These are phyloP conservation scores for Acomys russatus DNA, from an alignment of 2,797 vertebrate species.

Conservation along the genomic window DNA sequence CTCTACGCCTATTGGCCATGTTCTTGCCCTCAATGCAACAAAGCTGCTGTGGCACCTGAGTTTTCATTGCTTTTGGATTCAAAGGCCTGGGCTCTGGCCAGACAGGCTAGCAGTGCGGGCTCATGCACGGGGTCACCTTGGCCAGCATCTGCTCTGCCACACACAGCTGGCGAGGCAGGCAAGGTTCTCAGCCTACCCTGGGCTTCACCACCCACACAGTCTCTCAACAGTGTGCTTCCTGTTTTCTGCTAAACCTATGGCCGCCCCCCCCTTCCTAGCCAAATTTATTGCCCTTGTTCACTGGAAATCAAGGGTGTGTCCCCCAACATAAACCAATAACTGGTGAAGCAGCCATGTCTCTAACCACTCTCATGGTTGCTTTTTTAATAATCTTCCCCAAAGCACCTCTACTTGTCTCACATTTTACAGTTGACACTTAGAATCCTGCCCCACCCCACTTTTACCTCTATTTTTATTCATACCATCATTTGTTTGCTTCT, in stretches of 20 bases:
- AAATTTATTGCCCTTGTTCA: not conserved
- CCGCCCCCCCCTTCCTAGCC: not conserved
- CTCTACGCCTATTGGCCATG: not conserved
- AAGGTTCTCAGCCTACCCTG: too few species aligned
- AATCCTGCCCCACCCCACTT: not conserved
- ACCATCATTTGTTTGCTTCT: not conserved
- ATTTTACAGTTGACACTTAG: not conserved
- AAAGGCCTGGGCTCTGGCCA: not conserved
- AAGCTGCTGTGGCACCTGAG: not conserved
- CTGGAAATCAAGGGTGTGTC: not conserved
- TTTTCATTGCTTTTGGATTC: not conserved
- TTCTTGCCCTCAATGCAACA: not conserved
- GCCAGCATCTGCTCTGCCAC: not conserved
- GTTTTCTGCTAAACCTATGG: not conserved
- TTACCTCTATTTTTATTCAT: not conserved
- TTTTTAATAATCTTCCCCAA: not conserved
- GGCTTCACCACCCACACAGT: not conserved
- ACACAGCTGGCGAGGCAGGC: not conserved
- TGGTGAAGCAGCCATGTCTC: not conserved
- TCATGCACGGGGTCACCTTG: not conserved
- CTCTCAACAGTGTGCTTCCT: not conserved
- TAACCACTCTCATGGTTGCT: not conserved
- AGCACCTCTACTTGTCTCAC: not conserved
- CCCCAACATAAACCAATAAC: not conserved
- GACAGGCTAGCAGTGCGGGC: too few species aligned